Base-by-base conservation (phyloP, 2,888 invertebrate genomes). In the Pseudanteris insignis region DNA sequence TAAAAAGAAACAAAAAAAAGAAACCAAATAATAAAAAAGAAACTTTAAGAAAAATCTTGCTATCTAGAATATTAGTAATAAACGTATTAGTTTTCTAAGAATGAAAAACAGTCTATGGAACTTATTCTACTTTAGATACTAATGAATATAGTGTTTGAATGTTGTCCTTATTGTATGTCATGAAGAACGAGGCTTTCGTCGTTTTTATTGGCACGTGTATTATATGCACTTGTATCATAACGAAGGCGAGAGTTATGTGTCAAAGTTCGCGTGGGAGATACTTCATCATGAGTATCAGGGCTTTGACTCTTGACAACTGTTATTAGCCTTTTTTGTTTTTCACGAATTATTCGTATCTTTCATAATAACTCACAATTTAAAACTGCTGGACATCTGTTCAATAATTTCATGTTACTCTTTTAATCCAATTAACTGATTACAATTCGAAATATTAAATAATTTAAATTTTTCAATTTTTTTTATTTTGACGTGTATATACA, bases 241-340 rank as follows among this genome's bases (percentile, higher is more conserved):
- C 18, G 40, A 34, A 43, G 44, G n/a, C 54, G 48, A 46, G 38
- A 37, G 38, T 50, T 48, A 36, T 53, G 43, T 58, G 58, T 55
- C 43, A 58, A 57, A 60, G 63, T 54, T 50, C 55, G 58, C 54
- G 63, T 57, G 63, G 59, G 61, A 59, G 59, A 50, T 32, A 44
- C 38, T 29, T 51, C 58, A 46, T 55, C 43, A 51, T 30, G 46
- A 55, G 34, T 26, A 54, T 10, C 48, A 24, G 67, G 65, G 53
- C 64, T 67, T 68, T 67, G 68, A 68, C 66, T 62, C 51, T 47
- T 40, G 29, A 13, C 29, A 30, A 30, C 21, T 13, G 38, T 62
- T 12, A 29, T 36, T 41, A 9, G 21, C 18, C 14, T 26, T 24
- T 11, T 36, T 25, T 13, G 13, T 32, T 38, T 32, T 8, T 30